These are phyloP conservation scores for Hiodon tergisus DNA, from an alignment of 2,113 vertebrate species.

Conservation along the genomic window DNA sequence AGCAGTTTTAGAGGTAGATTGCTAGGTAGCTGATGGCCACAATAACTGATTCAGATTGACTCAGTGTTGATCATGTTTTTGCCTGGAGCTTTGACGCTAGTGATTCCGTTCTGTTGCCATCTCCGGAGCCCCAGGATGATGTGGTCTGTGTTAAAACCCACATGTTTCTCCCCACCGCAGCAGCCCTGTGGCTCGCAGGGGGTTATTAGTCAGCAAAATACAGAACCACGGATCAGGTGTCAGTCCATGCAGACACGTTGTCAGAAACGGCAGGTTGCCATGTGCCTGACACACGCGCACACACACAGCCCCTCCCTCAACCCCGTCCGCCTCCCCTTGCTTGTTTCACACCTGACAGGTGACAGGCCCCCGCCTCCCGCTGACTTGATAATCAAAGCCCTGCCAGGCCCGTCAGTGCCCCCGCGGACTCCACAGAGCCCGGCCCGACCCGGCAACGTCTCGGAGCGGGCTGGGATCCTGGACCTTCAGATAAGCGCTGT, in stretches of 20 bases:
- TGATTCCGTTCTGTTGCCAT: no score
- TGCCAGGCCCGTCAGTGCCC: slow-evolving; percentile 95
- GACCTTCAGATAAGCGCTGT: slow-evolving; percentile 59
- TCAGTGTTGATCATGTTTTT: no score
- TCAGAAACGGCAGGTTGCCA: slow-evolving; percentile 31
- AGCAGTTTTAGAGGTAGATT: no score
- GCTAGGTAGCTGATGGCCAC: no score
- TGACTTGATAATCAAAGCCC: slow-evolving; percentile 97
- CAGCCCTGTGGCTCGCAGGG: neutral
- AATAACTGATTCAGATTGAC: no score
- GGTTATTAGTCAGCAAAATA: slow-evolving; percentile 4
- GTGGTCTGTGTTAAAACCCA: no score
- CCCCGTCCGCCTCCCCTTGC: slow-evolving; percentile 62
- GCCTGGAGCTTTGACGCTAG: no score
- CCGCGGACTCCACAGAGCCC: slow-evolving; percentile 67
- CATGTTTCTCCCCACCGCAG: neutral
- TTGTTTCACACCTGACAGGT: slow-evolving; percentile 90
- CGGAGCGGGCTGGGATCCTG: slow-evolving; percentile 59
- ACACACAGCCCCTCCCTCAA: slow-evolving; percentile 13
- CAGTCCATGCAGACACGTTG: slow-evolving; percentile 16
- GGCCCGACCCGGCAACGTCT: slow-evolving; percentile 25
- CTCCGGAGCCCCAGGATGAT: no score
- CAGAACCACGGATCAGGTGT: slow-evolving; percentile 38
- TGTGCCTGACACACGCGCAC: slow-evolving; percentile 14
- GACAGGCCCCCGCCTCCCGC: slow-evolving; percentile 85